phyloP scores from a whole-genome alignment of 2,113 vertebrate genomes.

The Cryptomyrus ogoouensis region DNA sequence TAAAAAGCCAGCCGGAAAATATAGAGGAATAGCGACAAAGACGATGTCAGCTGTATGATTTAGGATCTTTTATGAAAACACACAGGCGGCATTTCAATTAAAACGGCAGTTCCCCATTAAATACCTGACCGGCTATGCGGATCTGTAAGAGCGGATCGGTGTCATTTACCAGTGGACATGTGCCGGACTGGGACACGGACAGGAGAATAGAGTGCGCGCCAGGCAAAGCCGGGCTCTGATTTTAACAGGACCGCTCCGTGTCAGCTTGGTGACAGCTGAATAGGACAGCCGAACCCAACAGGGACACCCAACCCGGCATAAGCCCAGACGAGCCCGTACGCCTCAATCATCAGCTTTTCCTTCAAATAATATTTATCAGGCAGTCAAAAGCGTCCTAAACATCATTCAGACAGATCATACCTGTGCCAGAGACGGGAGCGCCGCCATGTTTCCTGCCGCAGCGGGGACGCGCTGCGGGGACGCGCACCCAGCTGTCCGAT shows the following conservation, averaged over 20 bases:
- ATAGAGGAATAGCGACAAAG: neutral
- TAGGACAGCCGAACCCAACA: neutral
- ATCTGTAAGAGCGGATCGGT: neutral
- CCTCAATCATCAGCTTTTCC: neutral
- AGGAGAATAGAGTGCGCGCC: neutral
- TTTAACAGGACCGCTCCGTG: neutral
- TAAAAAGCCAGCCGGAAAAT: neutral
- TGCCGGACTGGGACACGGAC: neutral
- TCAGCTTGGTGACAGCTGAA: neutral
- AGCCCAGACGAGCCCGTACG: neutral
- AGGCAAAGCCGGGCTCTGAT: neutral
- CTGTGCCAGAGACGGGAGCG: slow-evolving; percentile 78
- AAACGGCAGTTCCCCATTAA: neutral
- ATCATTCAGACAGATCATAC: slow-evolving; percentile 47
- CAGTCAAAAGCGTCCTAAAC: neutral
- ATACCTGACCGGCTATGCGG: neutral
- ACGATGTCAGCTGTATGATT: neutral
- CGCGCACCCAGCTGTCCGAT: slow-evolving; percentile 31
- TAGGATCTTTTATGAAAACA: neutral
- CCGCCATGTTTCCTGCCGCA: slow-evolving; percentile 83
- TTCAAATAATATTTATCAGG: neutral
- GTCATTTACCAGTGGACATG: neutral
- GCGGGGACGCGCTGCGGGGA: slow-evolving; percentile 47
- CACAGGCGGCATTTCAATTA: neutral
- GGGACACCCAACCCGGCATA: neutral